These are phyloP conservation scores for Merluccius polli DNA, from an alignment of 2,797 vertebrate species.

Conservation along the genomic window DNA sequence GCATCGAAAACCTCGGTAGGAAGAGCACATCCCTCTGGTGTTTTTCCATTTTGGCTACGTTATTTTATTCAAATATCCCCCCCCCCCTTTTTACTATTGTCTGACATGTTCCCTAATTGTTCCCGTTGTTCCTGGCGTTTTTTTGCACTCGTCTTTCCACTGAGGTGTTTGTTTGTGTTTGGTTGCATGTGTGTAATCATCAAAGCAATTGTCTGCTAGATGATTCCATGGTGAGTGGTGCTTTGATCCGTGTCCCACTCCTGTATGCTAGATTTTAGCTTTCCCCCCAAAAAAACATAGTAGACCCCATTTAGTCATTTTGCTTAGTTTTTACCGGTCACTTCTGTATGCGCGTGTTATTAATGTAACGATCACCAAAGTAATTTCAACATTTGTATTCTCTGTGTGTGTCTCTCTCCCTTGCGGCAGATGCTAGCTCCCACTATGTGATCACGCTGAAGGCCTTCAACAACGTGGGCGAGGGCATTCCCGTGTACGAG, in stretches of 20 bases:
- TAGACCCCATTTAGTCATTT: not conserved
- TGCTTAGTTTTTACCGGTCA: not conserved
- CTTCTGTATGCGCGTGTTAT: not conserved
- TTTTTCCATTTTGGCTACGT: not conserved
- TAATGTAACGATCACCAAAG: not conserved
- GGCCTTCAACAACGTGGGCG: conserved; percentile 93
- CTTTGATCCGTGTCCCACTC: not conserved
- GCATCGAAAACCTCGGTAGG: conserved; percentile 93
- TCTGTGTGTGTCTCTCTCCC: not conserved
- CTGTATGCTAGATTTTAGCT: not conserved
- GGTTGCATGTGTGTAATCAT: not conserved
- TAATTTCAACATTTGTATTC: not conserved
- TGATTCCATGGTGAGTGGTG: not conserved
- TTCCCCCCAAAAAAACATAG: not conserved
- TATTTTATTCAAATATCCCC: no score
- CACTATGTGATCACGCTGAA: conserved; percentile 97
- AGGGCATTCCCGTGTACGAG: conserved; percentile 96
- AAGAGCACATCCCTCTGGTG: not conserved
- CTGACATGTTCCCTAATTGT: not conserved
- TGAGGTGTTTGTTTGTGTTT: not conserved
- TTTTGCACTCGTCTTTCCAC: no score
- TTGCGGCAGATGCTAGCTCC: conserved; percentile 85
- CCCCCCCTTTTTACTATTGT: not conserved
- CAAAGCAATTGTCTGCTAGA: not conserved
- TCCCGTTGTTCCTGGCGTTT: not conserved